Base-by-base conservation (phyloP, 2,113 vertebrate species). In the Picathartes gymnocephalus region DNA sequence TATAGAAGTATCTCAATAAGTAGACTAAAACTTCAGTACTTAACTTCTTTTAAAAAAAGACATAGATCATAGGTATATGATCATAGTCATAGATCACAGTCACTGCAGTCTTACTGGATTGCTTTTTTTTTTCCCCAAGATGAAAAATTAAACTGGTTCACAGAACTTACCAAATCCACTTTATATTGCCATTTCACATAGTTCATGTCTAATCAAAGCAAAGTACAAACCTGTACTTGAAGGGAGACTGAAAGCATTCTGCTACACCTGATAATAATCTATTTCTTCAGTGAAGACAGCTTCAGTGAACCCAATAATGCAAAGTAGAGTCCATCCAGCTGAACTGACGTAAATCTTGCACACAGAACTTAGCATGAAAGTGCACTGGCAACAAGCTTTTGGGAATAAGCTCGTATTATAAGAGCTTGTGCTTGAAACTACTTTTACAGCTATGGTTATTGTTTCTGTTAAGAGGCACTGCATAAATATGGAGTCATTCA, bases 381-480 rank as follows among this genome's bases (percentile, higher is more conserved):
- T 93, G 90, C 79, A 86, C 66, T 86, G 71, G 93, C 28, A 93
- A 91, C 53, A 79, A 92, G 90, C 77, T 90, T 92, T 61, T 58
- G 47, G 94, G 91, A 85, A 45, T 37, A 79, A 95, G 61, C 82
- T 78, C 57, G 10, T 66, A 78, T 5, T 54, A 23, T 65, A 73
- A 86, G 40, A 65, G 79, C 76, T 81, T 92, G 94, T 90, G 90
- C 95, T 96, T 92, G 79, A 91, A 97, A 95, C 89, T 90, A 86
- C 65, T 53, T 79, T 53, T 93, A 71, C 61, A 62, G 33, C 82
- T 83, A 87, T 47, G 69, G 56, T 80, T 86, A 81, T 66, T 21
- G 11, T 78, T 92, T 89, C 80, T 69, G 18, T 85, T 65, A 83
- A 77, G 95, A 97, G 98, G 96, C 96, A 92, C 96, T 83, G 95